phyloP scores from a whole-genome alignment of 2,888 invertebrate genomes.

The Cylloceria caligata region DNA sequence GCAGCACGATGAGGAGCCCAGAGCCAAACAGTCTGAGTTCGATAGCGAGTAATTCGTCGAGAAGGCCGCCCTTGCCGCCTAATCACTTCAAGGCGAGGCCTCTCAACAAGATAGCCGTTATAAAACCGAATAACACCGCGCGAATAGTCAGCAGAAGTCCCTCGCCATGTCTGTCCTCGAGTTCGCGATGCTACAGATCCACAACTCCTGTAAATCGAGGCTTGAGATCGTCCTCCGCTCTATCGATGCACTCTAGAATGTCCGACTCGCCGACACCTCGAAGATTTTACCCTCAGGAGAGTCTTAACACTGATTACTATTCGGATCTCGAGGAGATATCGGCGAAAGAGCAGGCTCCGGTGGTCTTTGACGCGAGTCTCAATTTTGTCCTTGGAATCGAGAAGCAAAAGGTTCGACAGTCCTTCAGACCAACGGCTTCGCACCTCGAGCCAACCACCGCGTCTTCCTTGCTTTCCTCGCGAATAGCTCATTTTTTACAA shows the following conservation, averaged over 20 bases:
- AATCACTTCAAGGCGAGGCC: conserved; percentile 70
- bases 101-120: conserved; percentile 69
- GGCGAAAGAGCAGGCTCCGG: conserved; percentile 90
- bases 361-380: conserved; percentile 93
- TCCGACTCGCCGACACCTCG: conserved; percentile 86
- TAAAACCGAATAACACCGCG: conserved; percentile 66
- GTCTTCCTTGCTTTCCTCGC: conserved; percentile 90
- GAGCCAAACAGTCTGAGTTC: conserved; percentile 44
- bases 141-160: conserved; percentile 72
- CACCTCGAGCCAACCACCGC: conserved; percentile 91
- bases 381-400: conserved; percentile 92
- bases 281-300: conserved; percentile 89
- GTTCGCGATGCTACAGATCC: conserved; percentile 63
- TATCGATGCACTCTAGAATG: conserved; percentile 36
- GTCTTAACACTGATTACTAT: conserved; percentile 82
- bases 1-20: conserved; percentile 26
- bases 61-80: conserved; percentile 72
- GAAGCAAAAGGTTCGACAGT: conserved; percentile 89
- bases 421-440: conserved; percentile 90
- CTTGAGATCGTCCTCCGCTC: conserved; percentile 51
- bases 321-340: conserved; percentile 87
- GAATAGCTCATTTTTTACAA: conserved; percentile 92
- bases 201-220: conserved; percentile 46
- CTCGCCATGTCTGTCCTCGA: conserved; percentile 71
- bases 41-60: conserved; percentile 51